phyloP scores from a whole-genome alignment of 2,797 vertebrate species.

The Pseudomugil tenellus region DNA sequence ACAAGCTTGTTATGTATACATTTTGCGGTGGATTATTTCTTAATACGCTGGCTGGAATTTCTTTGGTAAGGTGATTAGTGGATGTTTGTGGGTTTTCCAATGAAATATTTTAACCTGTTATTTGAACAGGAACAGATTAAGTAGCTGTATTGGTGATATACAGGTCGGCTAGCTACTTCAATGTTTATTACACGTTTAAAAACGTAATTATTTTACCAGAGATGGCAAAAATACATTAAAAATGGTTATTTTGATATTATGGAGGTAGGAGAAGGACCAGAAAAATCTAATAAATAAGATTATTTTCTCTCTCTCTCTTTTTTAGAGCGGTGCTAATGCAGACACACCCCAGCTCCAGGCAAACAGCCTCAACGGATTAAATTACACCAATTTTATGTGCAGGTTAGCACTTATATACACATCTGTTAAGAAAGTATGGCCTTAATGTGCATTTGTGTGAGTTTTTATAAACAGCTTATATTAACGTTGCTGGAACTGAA shows the following conservation, averaged over 20 bases:
- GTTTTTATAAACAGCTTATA: background rate
- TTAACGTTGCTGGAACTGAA: background rate
- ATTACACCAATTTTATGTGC: background rate
- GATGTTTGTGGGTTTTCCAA: background rate
- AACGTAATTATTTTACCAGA: background rate
- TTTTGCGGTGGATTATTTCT: background rate
- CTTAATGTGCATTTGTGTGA: background rate
- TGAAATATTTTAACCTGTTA: background rate
- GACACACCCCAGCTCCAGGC: slow-evolving; percentile 77
- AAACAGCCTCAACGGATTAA: background rate
- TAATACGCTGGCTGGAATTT: background rate
- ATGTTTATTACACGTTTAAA: background rate
- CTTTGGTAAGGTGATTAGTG: background rate
- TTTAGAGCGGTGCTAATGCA: slow-evolving; percentile 24
- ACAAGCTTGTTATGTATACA: background rate
- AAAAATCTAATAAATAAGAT: background rate
- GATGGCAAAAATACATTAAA: accelerated
- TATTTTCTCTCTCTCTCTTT: too few species aligned
- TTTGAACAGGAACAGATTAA: accelerated
- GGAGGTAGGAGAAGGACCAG: background rate
- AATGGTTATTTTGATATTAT: background rate
- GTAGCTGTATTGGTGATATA: background rate
- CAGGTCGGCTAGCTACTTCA: background rate
- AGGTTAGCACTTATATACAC: background rate
- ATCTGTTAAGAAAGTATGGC: background rate